These are phyloP conservation scores for Hydrozoanthus tunicans DNA, from an alignment of 64 coral and sea anemone species.

Conservation along the genomic window DNA sequence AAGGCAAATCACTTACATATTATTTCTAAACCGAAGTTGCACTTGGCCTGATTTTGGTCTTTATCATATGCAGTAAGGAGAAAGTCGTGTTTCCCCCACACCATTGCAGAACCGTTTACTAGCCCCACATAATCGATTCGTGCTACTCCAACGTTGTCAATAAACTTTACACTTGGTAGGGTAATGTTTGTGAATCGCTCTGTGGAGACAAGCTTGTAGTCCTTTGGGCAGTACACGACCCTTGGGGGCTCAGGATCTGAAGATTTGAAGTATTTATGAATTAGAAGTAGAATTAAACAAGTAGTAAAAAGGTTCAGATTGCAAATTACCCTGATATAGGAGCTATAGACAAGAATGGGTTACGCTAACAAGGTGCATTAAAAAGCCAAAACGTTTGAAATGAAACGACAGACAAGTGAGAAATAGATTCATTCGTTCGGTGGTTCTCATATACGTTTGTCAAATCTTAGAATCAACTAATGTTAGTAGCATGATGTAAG, in stretches of 20 bases:
- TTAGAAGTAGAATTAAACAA: no score
- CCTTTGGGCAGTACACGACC: constrained; percentile 31
- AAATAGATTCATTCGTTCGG: no score
- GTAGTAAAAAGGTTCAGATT: no score
- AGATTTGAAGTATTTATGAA: no score
- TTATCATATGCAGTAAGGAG: constrained; percentile 21
- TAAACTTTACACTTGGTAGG: constrained; percentile 27
- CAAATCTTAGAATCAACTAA: no score
- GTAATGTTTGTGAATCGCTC: constrained; percentile 17
- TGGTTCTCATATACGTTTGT: no score
- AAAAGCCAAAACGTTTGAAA: no score
- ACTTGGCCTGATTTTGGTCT: background rate
- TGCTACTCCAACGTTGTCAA: constrained; percentile 29
- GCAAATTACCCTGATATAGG: no score
- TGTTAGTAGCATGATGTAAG: no score
- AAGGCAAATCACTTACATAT: constrained; percentile 11
- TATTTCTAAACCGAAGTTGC: background rate
- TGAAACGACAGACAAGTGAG: no score
- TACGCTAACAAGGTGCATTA: no score
- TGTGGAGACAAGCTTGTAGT: constrained; percentile 38
- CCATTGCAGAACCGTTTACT: background rate
- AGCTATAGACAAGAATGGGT: no score
- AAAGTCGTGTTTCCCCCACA: constrained; percentile 15
- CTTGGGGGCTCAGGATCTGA: constrained; percentile 23
- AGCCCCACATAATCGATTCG: constrained; percentile 1